Conservation (phyloP, 2,888 invertebrate genomes). For the Andrena praecox region DNA sequence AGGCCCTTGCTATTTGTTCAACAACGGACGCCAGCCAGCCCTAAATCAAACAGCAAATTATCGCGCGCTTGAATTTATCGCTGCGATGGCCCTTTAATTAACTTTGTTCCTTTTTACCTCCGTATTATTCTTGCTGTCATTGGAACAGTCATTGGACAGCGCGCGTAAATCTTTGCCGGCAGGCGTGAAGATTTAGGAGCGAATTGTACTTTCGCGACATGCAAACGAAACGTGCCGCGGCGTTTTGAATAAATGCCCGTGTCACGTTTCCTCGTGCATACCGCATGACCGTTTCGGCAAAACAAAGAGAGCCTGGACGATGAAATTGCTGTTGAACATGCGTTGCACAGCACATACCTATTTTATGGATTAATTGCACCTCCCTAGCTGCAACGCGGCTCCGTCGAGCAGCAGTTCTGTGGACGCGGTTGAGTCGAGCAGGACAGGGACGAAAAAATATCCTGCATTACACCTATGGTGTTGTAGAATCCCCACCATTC, state of each 20-base stretch:
- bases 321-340: constrained; percentile 61
- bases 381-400: background rate
- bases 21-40: too few species aligned
- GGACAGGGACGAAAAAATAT: constrained; percentile 2
- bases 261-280: constrained; percentile 53
- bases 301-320: constrained; percentile 47
- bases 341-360: constrained; percentile 48
- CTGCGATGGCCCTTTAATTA: constrained; percentile 1
- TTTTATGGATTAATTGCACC: constrained; percentile 64
- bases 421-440: constrained; percentile 6
- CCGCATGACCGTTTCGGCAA: constrained; percentile 47
- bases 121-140: constrained; percentile 37
- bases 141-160: constrained; percentile 36
- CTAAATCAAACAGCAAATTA: background rate
- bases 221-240: constrained; percentile 31
- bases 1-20: background rate
- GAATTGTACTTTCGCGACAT: constrained; percentile 47
- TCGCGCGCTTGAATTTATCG: background rate
- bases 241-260: constrained; percentile 62
- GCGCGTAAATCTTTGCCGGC: constrained; percentile 41
- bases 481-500: background rate
- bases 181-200: constrained; percentile 42
- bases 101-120: background rate
- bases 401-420: constrained; percentile 10
- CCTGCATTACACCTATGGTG: background rate